These are phyloP conservation scores for Rutpela maculata DNA, from an alignment of 2,888 invertebrate genomes.

Conservation along the genomic window DNA sequence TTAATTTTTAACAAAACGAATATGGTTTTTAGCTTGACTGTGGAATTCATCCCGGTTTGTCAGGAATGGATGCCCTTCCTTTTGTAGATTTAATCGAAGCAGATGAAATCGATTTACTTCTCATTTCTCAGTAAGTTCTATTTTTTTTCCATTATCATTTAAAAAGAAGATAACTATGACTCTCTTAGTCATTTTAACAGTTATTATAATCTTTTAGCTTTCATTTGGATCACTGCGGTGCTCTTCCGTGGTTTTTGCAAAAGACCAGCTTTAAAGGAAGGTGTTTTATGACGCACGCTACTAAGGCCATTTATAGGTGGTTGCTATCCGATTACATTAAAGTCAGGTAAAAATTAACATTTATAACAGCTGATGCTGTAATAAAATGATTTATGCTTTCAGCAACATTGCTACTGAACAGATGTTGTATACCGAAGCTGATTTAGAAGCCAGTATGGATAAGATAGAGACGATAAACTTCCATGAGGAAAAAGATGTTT, in stretches of 20 bases:
- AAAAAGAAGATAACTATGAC: background rate
- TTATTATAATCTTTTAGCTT: conserved; percentile 79
- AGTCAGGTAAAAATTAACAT: conserved; percentile 76
- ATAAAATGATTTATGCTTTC: conserved; percentile 52
- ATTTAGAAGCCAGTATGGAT: conserved; percentile 98
- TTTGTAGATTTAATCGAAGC: conserved; percentile 98
- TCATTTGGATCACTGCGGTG: conserved; percentile 98
- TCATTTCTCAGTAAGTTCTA: conserved; percentile 87
- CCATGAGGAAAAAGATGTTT: conserved; percentile 97
- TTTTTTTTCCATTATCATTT: background rate
- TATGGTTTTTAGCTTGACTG: conserved; percentile 86
- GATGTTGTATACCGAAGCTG: conserved; percentile 97
- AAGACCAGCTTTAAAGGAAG: conserved; percentile 98
- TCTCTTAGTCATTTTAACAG: too few relatives aligned
- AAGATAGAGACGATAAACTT: conserved; percentile 99
- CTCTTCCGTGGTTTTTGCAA: conserved; percentile 97
- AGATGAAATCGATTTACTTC: conserved; percentile 95
- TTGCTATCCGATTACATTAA: conserved; percentile 98
- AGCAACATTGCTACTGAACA: conserved; percentile 97
- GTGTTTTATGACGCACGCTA: conserved; percentile 99
- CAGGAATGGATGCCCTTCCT: conserved; percentile 98
- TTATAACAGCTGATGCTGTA: background rate
- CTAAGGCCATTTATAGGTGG: conserved; percentile 99
- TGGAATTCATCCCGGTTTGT: conserved; percentile 98
- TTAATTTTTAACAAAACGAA: background rate